These are phyloP conservation scores for Brienomyrus longianalis DNA, from an alignment of 2,113 vertebrate species.

Conservation along the genomic window DNA sequence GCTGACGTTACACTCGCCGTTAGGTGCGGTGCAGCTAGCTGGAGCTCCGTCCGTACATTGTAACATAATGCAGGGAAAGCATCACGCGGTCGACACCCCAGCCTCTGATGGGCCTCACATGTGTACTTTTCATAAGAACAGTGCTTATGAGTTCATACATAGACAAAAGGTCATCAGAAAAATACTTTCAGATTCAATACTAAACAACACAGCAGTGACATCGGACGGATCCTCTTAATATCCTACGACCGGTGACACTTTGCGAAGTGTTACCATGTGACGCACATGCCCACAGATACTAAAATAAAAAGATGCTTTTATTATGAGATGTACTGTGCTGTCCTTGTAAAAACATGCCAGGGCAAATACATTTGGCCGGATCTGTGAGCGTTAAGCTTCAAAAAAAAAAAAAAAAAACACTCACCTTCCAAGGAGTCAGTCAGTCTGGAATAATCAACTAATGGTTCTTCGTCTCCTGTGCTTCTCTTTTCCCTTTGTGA, in stretches of 20 bases:
- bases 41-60: background rate
- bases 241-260: background rate
- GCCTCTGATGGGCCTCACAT: background rate
- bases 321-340: constrained; percentile 23
- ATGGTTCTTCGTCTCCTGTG: background rate
- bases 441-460: constrained; percentile 20
- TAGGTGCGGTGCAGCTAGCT: background rate
- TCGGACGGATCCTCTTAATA: background rate
- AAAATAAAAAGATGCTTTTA: constrained; percentile 24
- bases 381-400: background rate
- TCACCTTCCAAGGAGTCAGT: constrained; percentile 15
- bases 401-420: constrained; percentile 3
- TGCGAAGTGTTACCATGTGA: background rate
- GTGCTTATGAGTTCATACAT: background rate
- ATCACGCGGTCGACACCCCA: background rate
- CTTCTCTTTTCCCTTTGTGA: constrained; percentile 20
- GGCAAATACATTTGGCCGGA: constrained; percentile 20
- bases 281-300: constrained; percentile 3
- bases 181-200: background rate
- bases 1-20: background rate
- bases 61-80: background rate
- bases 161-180: background rate
- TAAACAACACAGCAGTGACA: background rate
- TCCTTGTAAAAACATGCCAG: constrained; percentile 43
- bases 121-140: background rate